A percentile compares a stretch with the other conserved stretches of the same genome.
Conservation (phyloP, 2,113 vertebrate genomes). For the Sylvilagus bachmani region DNA sequence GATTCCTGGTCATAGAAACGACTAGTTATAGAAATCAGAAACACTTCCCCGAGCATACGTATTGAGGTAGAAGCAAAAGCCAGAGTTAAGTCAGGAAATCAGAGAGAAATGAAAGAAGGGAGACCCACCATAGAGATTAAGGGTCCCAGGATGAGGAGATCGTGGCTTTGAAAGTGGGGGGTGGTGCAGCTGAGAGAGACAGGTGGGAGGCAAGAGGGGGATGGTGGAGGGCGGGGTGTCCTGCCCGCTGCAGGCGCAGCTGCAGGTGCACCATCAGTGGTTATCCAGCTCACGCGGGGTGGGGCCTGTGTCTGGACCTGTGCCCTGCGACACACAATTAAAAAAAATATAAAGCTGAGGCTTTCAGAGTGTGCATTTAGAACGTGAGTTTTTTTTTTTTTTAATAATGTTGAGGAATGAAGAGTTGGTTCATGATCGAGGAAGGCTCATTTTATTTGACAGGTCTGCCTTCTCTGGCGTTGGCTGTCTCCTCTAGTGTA, state of each 20-base stretch:
- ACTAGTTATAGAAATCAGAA: conserved; percentile 51
- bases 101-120: neutral
- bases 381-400: too few species aligned
- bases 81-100: conserved; percentile 18
- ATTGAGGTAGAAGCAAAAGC: neutral
- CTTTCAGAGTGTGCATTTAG: neutral
- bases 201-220: neutral
- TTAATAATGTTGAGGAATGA: neutral
- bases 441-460: neutral
- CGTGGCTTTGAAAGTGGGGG: neutral
- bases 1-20: conserved; percentile 32
- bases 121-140: neutral
- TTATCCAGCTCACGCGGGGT: neutral
- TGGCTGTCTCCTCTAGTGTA: neutral
- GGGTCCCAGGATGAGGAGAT: rapidly evolving
- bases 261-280: rapidly evolving
- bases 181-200: neutral
- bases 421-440: neutral
- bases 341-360: neutral
- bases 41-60: conserved; percentile 4
- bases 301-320: neutral
- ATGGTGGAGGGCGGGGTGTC: neutral
- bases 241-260: rapidly evolving
- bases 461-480: neutral
- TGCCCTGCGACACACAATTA: neutral